phyloP scores from a whole-genome alignment of 2,888 invertebrate species.

The Eucera pruinosa region DNA sequence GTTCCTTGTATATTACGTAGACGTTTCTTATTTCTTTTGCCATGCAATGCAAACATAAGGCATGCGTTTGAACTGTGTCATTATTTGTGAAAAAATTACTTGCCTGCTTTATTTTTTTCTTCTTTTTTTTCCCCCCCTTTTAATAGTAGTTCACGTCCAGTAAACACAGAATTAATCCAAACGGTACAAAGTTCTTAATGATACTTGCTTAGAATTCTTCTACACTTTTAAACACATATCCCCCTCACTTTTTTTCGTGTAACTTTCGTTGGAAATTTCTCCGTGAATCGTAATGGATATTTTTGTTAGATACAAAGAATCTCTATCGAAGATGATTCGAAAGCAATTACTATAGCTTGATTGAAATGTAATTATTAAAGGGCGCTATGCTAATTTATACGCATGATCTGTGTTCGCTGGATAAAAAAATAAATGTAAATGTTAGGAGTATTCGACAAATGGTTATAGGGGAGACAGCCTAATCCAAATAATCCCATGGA shows the following conservation, averaged over 20 bases:
- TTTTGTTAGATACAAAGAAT: background rate
- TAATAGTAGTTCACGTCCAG: constrained; percentile 29
- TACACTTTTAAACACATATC: background rate
- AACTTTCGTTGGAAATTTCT: constrained; percentile 7
- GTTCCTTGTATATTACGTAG: constrained; percentile 12
- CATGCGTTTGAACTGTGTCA: constrained; percentile 47
- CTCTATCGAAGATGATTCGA: background rate
- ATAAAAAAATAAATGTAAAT: constrained; percentile 67
- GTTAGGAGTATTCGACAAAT: constrained; percentile 84
- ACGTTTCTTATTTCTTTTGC: constrained; percentile 23
- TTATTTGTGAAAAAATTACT: constrained; percentile 36
- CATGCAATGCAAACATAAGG: constrained; percentile 41
- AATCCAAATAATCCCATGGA: constrained; percentile 95
- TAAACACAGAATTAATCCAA: constrained; percentile 42
- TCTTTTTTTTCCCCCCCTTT: no score
- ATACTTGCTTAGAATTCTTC: constrained; percentile 4
- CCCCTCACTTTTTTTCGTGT: background rate
- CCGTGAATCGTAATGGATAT: background rate
- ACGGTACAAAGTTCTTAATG: constrained; percentile 5
- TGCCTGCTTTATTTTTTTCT: constrained; percentile 42
- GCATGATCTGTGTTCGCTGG: constrained; percentile 62
- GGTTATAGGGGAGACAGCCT: constrained; percentile 86
- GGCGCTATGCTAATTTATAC: background rate
- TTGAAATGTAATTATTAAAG: background rate
- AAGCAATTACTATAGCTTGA: background rate